Evolutionary conservation across 1,140 invertebrate species (phyloP).

Genomic region (Aphelinus certus): DNA sequence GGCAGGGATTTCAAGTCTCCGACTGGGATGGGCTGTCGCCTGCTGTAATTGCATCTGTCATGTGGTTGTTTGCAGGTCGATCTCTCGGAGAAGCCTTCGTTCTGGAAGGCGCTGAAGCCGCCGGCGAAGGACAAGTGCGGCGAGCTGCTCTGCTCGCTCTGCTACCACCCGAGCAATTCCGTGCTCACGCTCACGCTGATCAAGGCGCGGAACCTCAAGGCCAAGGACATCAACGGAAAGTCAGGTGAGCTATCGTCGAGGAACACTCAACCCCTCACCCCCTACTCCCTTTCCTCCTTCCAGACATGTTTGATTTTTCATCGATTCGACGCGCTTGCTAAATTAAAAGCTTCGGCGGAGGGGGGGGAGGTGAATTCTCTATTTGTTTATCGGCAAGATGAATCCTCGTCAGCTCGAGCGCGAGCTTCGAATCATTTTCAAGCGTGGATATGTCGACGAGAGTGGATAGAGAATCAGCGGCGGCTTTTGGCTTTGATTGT

Average conservation of each 20-base stretch:
- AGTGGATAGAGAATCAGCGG: too few relatives aligned
- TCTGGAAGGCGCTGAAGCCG: conserved; percentile 92
- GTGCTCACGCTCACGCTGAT: conserved; percentile 86
- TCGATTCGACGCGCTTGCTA: too few relatives aligned
- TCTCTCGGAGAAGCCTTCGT: conserved; percentile 88
- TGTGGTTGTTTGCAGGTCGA: conserved; percentile 73
- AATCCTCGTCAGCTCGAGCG: too few relatives aligned
- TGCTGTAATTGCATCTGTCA: conserved; percentile 8
- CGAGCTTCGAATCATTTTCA: too few relatives aligned
- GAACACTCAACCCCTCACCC: too few relatives aligned
- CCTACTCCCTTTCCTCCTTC: too few relatives aligned
- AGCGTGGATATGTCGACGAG: too few relatives aligned
- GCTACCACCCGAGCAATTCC: conserved; percentile 92
- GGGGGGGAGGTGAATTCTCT: too few relatives aligned
- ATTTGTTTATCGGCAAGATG: too few relatives aligned
- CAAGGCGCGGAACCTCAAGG: conserved; percentile 91
- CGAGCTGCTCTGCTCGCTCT: conserved; percentile 88
- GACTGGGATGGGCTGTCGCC: neutral
- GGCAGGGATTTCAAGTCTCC: neutral
- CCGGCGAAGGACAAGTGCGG: conserved; percentile 92
- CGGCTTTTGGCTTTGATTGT: too few relatives aligned
- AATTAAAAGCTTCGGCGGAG: too few relatives aligned
- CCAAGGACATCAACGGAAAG: conserved; percentile 94
- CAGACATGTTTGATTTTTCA: too few relatives aligned
- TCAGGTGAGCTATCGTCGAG: conserved; percentile 74